Base-by-base conservation (phyloP, 1,140 invertebrate species). In the Telenomus remus region DNA sequence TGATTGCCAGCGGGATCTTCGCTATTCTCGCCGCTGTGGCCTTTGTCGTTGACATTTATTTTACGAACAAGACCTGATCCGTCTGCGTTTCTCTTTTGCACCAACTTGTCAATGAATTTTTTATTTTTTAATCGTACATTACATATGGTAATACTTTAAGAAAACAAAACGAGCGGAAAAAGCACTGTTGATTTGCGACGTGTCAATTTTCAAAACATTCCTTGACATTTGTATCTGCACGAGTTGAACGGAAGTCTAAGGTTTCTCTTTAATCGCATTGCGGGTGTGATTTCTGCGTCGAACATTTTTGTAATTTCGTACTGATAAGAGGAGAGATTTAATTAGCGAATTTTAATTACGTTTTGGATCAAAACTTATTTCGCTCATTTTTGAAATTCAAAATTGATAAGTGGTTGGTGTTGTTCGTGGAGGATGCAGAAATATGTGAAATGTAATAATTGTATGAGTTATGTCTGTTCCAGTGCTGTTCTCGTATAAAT, bases 1-100 rank as follows among this genome's bases (percentile, higher is more conserved):
- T 84, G 66, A 7, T 86, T 8, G 69, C 82, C 1, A 83, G 84
- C 48, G 85, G 85, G 27, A 74, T 82, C 15, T 84, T 84, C 48
- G 79, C 84, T 2, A 75, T 87, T 19, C 15, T 86, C 4, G 84
- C 85, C n/a, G 65, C 81, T 1, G 0, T 81, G 8, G 72, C 81
- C 0, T 87, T 87, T 19, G 75, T 69, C 11, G 7, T 86, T 12
- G 85, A 87, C 54, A 76, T 78, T 11, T 80, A 82, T 64, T 74
- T 85, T 11, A 82, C 63, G 14, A 81, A 82, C 46, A 86, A 86
- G 39, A 79, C 79, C 48, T 46, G 68, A n/a, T 11, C 9, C n/a
- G 9, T 39, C 37, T 39, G 9, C 37, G 44, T n/a, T n/a, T 44
- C 43, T 13, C 12, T 44, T 44, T 13, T 12, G 6, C 6, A 12